phyloP scores from a whole-genome alignment of 1,140 invertebrate species.

The Apocrypta bakeri region DNA sequence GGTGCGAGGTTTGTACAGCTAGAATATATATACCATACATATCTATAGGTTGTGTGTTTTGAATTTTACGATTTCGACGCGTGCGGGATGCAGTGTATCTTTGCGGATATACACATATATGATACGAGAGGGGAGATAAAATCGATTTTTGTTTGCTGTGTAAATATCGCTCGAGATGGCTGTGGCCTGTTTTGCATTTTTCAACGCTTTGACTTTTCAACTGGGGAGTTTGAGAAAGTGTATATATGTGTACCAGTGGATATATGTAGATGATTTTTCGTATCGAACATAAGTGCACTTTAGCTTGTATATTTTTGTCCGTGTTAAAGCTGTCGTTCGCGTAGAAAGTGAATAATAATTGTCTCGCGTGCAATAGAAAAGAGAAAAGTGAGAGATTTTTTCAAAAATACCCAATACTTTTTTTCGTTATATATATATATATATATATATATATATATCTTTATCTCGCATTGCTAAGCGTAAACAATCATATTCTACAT shows the following conservation, averaged over 20 bases:
- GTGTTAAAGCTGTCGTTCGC: not conserved
- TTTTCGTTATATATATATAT: too few species aligned
- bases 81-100: not conserved
- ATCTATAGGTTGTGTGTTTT: not conserved
- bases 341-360: not conserved
- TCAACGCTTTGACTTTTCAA: not conserved
- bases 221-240: not conserved
- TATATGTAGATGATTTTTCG: too few species aligned
- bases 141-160: not conserved
- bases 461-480: not conserved
- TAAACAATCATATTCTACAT: not conserved
- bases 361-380: too few species aligned
- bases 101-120: not conserved
- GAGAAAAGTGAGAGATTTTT: too few species aligned
- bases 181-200: not conserved
- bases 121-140: not conserved
- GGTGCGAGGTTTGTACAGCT: too few species aligned
- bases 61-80: not conserved
- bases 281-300: not conserved
- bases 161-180: not conserved
- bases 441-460: too few species aligned
- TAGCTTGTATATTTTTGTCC: not conserved
- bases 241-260: too few species aligned
- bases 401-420: too few species aligned
- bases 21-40: not conserved